Evolutionary conservation across 2,888 invertebrate species (phyloP).

Genomic region (Drosophila anomalata): DNA sequence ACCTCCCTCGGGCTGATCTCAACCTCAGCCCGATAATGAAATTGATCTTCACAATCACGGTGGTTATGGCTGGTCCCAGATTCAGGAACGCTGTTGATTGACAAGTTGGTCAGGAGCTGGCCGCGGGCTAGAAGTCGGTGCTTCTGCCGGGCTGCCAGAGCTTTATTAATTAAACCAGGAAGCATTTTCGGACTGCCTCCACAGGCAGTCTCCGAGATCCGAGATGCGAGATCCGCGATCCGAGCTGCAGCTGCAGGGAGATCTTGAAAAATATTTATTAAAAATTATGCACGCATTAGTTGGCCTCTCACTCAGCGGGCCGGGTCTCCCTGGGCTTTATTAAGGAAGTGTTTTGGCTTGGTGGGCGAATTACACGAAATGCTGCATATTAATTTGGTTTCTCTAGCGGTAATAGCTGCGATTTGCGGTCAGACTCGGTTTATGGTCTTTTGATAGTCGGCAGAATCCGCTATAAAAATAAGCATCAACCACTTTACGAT

Average conservation of each 20-base stretch:
- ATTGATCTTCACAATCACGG: constrained; percentile 73
- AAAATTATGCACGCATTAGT: constrained; percentile 79
- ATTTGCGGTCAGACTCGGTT: constrained; percentile 55
- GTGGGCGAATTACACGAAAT: constrained; percentile 72
- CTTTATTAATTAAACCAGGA: constrained; percentile 81
- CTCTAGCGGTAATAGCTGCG: constrained; percentile 46
- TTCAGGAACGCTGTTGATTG: constrained; percentile 73
- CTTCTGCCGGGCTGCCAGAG: constrained; percentile 23
- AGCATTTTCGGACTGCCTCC: constrained; percentile 65
- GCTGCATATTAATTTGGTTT: constrained; percentile 64
- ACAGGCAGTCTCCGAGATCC: constrained; percentile 25
- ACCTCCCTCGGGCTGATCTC: constrained; percentile 10
- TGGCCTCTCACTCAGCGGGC: constrained; percentile 31
- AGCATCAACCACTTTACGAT: constrained; percentile 45
- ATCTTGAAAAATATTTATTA: constrained; percentile 79
- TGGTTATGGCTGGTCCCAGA: constrained; percentile 24
- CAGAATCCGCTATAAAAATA: constrained; percentile 61
- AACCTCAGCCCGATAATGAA: constrained; percentile 52
- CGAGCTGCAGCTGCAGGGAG: constrained; percentile 53
- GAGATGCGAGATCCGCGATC: not conserved
- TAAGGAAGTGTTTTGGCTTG: constrained; percentile 71
- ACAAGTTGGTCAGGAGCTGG: constrained; percentile 53
- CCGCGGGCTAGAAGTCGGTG: not conserved
- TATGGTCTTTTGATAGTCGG: constrained; percentile 62
- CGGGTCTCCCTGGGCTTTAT: constrained; percentile 45